Base-by-base conservation (phyloP, 2,888 invertebrate genomes). In the Cerastis rubricosa region DNA sequence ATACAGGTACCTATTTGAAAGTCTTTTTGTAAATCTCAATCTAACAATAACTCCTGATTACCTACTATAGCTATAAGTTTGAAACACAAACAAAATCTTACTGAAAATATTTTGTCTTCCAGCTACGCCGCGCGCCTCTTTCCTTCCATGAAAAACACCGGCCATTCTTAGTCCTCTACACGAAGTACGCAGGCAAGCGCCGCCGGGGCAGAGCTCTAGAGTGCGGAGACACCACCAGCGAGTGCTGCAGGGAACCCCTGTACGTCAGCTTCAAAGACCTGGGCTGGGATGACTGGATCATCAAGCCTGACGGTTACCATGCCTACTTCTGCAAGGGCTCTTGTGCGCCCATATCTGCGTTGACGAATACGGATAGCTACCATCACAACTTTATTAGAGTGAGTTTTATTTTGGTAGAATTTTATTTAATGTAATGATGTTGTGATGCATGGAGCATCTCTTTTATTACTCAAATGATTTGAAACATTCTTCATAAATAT, bases 201-300 rank as follows among this genome's bases (percentile, higher is more conserved):
- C 97, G 98, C 11, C 97, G 97, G 5, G 97, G 97, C 61, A 93
- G 98, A 3, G 97, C 98, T 45, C 94, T 98, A 17, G 98, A 98
- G 92, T 98, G 98, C 91, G 97, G 97, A 0, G 97, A 97, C 47
- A 88, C 88, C 72, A 94, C 97, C 83, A 98, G 97, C 54, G 98
- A 98, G 88, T 99, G 99, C 92, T 99, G 99, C 92, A 96, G 98
- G 22, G 98, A 99, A 91, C 98, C 98, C 59, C 96, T 99, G 1
- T 98, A 98, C 91, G 98, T 99, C 81, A 98, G 98, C 84, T 99
- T 99, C 91, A 97, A 97, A 80, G 98, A 98, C 63, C 97, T 99
- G 74, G 98, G 98, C 67, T 99, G 99, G 99, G 98, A 98, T 87
- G 98, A 98, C 92, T 99, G 99, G 99, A 98, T 99, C 79, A 97